Evolutionary conservation across 2,888 invertebrate genomes (phyloP).

Genomic region (Tribolium freemani): DNA sequence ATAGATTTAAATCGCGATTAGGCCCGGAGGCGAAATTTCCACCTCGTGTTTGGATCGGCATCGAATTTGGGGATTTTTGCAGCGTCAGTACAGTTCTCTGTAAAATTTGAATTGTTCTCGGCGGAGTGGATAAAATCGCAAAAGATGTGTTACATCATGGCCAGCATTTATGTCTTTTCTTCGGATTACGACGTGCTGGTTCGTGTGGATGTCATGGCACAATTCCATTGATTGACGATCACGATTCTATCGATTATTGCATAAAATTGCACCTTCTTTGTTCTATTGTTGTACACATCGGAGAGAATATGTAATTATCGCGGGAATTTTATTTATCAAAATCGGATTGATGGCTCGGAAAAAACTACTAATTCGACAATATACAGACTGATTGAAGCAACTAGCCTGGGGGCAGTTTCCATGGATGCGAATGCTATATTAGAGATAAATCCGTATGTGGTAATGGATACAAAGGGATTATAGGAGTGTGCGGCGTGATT

Average conservation of each 20-base stretch:
- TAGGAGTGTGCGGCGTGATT: not conserved
- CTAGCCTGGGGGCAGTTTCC: not conserved
- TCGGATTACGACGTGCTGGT: too few relatives aligned
- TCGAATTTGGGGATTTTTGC: slow-evolving; percentile 22
- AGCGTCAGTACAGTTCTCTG: slow-evolving; percentile 16
- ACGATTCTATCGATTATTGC: too few relatives aligned
- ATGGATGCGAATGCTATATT: not conserved
- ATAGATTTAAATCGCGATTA: slow-evolving; percentile 15
- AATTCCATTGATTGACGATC: too few relatives aligned
- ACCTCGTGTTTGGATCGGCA: slow-evolving; percentile 10
- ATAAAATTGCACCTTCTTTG: too few relatives aligned
- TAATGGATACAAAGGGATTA: not conserved
- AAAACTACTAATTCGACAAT: not conserved
- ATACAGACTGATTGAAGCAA: not conserved
- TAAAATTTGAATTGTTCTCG: too few relatives aligned
- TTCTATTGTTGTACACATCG: too few relatives aligned
- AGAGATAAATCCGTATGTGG: not conserved
- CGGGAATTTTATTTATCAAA: not conserved
- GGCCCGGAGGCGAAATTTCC: slow-evolving; percentile 1
- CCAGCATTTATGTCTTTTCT: too few relatives aligned
- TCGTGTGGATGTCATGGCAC: too few relatives aligned
- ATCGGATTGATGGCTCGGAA: not conserved
- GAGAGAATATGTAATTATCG: too few relatives aligned
- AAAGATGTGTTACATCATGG: too few relatives aligned
- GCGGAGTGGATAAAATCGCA: too few relatives aligned